Percentiles rank a stretch among this genome's conserved stretches.
phyloP scores from a whole-genome alignment of 2,888 invertebrate species.

The Perizoma affinitatum region DNA sequence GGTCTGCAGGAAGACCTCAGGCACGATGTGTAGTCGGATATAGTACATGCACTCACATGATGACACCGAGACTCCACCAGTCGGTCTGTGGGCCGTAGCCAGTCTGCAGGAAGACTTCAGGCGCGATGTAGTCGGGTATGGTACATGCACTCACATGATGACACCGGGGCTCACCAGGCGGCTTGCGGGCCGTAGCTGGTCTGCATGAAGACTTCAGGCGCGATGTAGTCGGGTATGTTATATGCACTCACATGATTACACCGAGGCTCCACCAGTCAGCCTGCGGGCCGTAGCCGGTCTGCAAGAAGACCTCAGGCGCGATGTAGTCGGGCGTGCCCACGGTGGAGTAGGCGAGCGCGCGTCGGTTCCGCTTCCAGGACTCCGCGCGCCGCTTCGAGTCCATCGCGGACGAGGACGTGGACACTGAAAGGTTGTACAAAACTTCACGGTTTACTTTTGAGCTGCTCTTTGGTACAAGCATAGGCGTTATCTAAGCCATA shows the following conservation, averaged over 20 bases:
- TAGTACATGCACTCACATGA: too few species aligned
- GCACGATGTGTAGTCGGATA: too few species aligned
- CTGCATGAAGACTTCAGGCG: too few species aligned
- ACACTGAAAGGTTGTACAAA: conserved; percentile 57
- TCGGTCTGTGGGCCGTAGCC: too few species aligned
- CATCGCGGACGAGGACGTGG: conserved; percentile 86
- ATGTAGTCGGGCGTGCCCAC: conserved; percentile 99
- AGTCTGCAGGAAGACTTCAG: too few species aligned
- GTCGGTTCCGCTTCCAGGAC: conserved; percentile 99
- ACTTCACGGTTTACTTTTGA: conserved; percentile 31
- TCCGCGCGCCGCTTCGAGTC: conserved; percentile 99
- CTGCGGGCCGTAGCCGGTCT: conserved; percentile 98
- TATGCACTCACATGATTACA: conserved; percentile 95
- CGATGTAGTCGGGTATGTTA: neutral
- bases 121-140: too few species aligned
- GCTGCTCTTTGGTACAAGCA: conserved; percentile 26
- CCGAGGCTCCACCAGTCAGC: conserved; percentile 99
- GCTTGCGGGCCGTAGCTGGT: neutral
- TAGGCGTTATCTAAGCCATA: neutral
- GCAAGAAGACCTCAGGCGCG: conserved; percentile 99
- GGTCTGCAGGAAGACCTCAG: too few species aligned
- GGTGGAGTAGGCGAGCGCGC: conserved; percentile 96
- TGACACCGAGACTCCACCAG: too few species aligned
- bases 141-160: too few species aligned
- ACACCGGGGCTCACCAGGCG: too few species aligned